Base-by-base conservation (phyloP, 2,888 invertebrate genomes). In the Colostygia pectinataria region DNA sequence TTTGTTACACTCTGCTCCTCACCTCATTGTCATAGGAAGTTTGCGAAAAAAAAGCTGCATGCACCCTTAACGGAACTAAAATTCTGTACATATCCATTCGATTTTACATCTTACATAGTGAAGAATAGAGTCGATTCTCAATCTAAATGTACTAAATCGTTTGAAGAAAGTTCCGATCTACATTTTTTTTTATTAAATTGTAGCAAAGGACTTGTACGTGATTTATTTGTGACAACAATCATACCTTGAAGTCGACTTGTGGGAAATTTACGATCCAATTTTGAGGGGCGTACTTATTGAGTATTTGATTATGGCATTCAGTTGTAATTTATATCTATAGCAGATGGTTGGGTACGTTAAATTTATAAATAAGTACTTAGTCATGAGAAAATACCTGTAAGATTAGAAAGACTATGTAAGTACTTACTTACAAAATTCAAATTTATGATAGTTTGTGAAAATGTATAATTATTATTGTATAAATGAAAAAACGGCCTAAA, bases 191-290 rank as follows among this genome's bases (percentile, higher is more conserved):
- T 53, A 74, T 66, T 61, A n/a, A n/a, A n/a, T 59, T 37, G 42
- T 38, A 10, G 42, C 57, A 44, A 58, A 59, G 55, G 60, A 53
- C 33, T 42, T 80, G 77, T 79, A 77, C 67, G 70, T 89, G 86
- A 87, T 87, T 88, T 88, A 89, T 87, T 85, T 80, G 77, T 76
- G 81, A 85, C 86, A 86, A 83, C 84, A 83, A 84, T 83, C 69
- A 74, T 66, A 71, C 66, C 68, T 65, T 63, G 59, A 67, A 63
- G 65, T 63, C 65, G 67, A 59, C 61, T 79, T 85, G 84, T 88
- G 89, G 86, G 88, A 89, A 86, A 86, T 89, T 87, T 88, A 88
- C 81, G 87, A 83, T 62, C 70, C 68, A 63, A 71, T 75, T 67
- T 66, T 65, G 65, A 84, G 78, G 85, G 85, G 83, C 81, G 79